Percentiles rank a stretch among this genome's conserved stretches.
Evolutionary conservation across 2,113 vertebrate species (phyloP).

Genomic region (Naja naja): DNA sequence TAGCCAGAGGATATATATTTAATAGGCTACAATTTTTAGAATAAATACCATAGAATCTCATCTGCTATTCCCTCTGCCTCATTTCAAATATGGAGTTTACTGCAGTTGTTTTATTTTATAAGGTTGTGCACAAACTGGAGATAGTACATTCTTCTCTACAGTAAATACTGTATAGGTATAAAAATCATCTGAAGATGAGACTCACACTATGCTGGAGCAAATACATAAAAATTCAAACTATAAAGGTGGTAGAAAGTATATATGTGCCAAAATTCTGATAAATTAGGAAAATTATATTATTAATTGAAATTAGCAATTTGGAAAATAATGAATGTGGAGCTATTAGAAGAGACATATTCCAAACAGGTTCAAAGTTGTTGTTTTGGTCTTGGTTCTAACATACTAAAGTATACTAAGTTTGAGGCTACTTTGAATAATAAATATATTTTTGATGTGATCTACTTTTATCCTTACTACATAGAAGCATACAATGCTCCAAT

Average conservation of each 20-base stretch:
- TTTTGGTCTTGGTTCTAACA: not conserved
- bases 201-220: not conserved
- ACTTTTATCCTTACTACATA: not conserved
- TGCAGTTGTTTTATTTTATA: not conserved
- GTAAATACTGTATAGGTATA: not conserved
- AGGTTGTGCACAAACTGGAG: not conserved
- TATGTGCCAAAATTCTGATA: not conserved
- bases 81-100: not conserved
- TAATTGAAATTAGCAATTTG: not conserved
- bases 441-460: not conserved
- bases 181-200: not conserved
- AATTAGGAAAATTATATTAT: not conserved
- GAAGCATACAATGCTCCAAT: not conserved
- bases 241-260: not conserved
- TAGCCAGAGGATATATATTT: not conserved
- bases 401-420: not conserved
- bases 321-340: not conserved
- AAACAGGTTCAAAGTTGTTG: not conserved
- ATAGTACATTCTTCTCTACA: not conserved
- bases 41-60: not conserved
- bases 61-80: not conserved
- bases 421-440: not conserved
- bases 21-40: not conserved
- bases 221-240: not conserved
- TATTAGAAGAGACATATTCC: not conserved